Percentiles rank a stretch among this genome's conserved stretches.
Evolutionary conservation across 2,797 vertebrate species (phyloP).

Genomic region (Luscinia luscinia): DNA sequence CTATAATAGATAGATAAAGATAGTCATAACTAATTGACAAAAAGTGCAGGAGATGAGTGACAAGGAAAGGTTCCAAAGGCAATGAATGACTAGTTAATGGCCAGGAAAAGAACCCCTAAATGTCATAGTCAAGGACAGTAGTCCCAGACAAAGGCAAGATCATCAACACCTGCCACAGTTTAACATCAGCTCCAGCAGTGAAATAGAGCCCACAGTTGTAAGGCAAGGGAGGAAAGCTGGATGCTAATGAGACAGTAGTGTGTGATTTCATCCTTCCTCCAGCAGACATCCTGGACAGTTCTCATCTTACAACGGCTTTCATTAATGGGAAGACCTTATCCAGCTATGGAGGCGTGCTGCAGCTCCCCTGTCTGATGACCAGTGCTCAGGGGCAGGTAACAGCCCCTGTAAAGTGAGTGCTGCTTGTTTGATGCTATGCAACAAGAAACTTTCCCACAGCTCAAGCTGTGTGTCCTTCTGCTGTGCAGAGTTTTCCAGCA

Average conservation of each 20-base stretch:
- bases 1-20: background rate
- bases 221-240: background rate
- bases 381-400: background rate
- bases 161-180: background rate
- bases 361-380: background rate
- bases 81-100: background rate
- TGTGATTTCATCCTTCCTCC: background rate
- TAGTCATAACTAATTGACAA: background rate
- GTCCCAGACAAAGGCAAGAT: background rate
- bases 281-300: background rate
- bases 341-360: background rate
- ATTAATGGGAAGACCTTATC: background rate
- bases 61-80: background rate
- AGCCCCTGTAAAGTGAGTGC: background rate
- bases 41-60: background rate
- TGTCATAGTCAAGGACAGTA: background rate
- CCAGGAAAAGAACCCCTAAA: background rate
- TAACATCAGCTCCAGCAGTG: background rate
- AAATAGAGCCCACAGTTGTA: background rate
- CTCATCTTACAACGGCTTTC: background rate
- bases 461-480: background rate
- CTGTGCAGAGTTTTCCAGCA: background rate
- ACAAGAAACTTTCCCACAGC: background rate
- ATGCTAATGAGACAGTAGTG: background rate
- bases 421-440: background rate